Evolutionary conservation across 2,113 vertebrate genomes (phyloP).

Genomic region (Pseudorectes ferrugineus): DNA sequence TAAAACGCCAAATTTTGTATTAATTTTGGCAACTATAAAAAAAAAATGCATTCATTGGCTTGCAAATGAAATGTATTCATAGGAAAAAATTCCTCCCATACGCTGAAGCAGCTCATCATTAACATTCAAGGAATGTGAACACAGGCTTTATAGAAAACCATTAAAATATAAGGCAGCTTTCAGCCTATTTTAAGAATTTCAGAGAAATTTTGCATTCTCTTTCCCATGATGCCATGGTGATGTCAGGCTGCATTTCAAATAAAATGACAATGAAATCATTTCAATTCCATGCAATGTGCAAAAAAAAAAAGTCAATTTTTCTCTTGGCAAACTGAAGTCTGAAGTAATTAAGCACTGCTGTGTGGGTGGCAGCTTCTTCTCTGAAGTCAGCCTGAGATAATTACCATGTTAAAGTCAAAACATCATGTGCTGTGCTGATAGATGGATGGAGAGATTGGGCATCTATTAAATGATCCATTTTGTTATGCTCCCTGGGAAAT

Average conservation of each 20-base stretch:
- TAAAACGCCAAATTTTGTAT: slow-evolving; percentile 25
- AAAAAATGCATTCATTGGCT: not conserved
- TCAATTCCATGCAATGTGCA: slow-evolving; percentile 75
- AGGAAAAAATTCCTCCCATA: slow-evolving; percentile 61
- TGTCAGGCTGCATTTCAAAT: slow-evolving; percentile 79
- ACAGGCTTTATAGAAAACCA: slow-evolving; percentile 65
- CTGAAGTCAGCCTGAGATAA: slow-evolving; percentile 83
- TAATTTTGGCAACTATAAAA: not conserved
- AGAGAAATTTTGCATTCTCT: slow-evolving; percentile 74
- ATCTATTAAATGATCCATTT: slow-evolving; percentile 85
- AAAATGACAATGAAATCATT: slow-evolving; percentile 83
- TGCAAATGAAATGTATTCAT: slow-evolving; percentile 54
- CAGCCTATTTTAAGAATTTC: slow-evolving; percentile 79
- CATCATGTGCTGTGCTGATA: slow-evolving; percentile 80
- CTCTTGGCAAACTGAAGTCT: slow-evolving; percentile 81
- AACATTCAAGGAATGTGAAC: slow-evolving; percentile 73
- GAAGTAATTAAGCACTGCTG: slow-evolving; percentile 84
- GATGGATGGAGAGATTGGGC: slow-evolving; percentile 82
- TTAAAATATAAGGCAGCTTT: slow-evolving; percentile 74
- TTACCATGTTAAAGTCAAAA: slow-evolving; percentile 87
- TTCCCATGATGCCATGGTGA: slow-evolving; percentile 77
- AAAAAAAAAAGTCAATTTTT: slow-evolving; percentile 75
- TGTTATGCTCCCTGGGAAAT: slow-evolving; percentile 79
- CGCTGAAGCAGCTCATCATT: slow-evolving; percentile 69
- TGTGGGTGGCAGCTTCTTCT: slow-evolving; percentile 83